Evolutionary conservation across 2,888 invertebrate genomes (phyloP).

Genomic region (Drosophila macrothrix): DNA sequence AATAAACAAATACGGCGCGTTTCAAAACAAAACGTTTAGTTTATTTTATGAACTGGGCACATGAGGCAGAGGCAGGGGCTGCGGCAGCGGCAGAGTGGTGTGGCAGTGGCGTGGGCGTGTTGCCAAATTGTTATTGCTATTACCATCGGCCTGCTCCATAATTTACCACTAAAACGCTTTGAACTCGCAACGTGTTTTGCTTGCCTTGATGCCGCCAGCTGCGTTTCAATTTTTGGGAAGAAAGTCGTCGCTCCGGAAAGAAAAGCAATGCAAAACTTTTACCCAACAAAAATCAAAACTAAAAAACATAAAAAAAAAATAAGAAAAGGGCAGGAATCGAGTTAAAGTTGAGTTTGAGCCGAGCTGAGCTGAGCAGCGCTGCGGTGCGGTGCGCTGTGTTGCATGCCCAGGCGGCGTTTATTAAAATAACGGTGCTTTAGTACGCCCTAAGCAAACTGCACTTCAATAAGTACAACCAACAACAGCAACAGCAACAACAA

Average conservation of each 20-base stretch:
- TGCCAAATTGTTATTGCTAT: constrained; percentile 53
- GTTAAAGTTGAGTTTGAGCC: constrained; percentile 5
- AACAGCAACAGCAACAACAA: constrained; percentile 14
- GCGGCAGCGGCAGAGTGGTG: background rate
- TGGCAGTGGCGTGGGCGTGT: constrained; percentile 51
- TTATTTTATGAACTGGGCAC: constrained; percentile 21
- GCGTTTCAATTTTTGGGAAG: constrained; percentile 26
- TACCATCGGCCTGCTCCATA: constrained; percentile 32
- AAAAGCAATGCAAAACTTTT: constrained; percentile 57
- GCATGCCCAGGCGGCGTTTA: constrained; percentile 74
- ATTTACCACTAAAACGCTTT: constrained; percentile 59
- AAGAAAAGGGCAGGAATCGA: constrained; percentile 14
- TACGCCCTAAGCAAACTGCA: constrained; percentile 78
- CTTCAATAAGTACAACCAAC: constrained; percentile 40
- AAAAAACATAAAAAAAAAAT: background rate
- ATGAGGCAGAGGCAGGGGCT: background rate
- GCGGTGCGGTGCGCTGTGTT: constrained; percentile 35
- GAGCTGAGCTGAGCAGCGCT: constrained; percentile 14
- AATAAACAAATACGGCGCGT: constrained; percentile 18
- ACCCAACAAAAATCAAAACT: constrained; percentile 27
- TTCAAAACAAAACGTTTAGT: constrained; percentile 30
- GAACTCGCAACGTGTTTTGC: constrained; percentile 57
- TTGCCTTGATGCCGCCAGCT: constrained; percentile 11
- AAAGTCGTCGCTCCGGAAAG: constrained; percentile 45
- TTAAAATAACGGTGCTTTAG: constrained; percentile 82